phyloP scores from a whole-genome alignment of 2,797 vertebrate species.

The Philypnodon macrostomus region DNA sequence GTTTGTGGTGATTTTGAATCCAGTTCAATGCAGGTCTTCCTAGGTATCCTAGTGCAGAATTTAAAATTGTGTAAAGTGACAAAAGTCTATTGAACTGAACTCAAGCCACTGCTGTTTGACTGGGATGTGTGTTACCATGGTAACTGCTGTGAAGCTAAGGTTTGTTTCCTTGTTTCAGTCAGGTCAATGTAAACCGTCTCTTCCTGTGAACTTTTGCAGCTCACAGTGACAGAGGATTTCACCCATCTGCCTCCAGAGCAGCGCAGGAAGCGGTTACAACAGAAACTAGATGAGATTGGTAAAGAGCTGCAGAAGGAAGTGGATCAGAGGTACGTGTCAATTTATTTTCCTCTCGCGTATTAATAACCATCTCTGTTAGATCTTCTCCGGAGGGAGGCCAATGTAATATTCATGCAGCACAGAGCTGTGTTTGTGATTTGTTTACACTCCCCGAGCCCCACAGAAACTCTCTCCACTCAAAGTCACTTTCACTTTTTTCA shows the following conservation, averaged over 20 bases:
- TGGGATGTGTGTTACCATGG: conserved; percentile 7
- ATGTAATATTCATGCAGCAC: conserved; percentile 49
- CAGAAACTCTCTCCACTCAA: conserved; percentile 39
- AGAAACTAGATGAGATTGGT: conserved; percentile 83
- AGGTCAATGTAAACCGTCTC: conserved; percentile 17
- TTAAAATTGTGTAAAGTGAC: too few relatives aligned
- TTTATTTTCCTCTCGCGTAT: conserved; percentile 22
- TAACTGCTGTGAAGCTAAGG: background rate
- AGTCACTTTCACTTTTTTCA: conserved; percentile 54
- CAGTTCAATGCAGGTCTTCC: conserved; percentile 50
- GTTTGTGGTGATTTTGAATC: conserved; percentile 36
- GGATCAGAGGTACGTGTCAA: conserved; percentile 83
- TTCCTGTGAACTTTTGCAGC: conserved; percentile 66
- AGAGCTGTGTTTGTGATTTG: conserved; percentile 43
- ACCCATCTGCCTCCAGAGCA: conserved; percentile 88
- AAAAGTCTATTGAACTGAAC: conserved; percentile 32
- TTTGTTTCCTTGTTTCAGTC: too few relatives aligned
- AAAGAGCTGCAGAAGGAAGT: conserved; percentile 88
- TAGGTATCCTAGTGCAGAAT: too few relatives aligned
- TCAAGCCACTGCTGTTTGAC: conserved; percentile 17
- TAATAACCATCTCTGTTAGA: conserved; percentile 45
- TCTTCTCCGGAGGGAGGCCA: conserved; percentile 23
- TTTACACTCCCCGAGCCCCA: conserved; percentile 55
- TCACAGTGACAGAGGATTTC: conserved; percentile 83
- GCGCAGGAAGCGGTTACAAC: conserved; percentile 86